Evolutionary conservation across 1,140 invertebrate species (phyloP).

Genomic region (Delia radicum): DNA sequence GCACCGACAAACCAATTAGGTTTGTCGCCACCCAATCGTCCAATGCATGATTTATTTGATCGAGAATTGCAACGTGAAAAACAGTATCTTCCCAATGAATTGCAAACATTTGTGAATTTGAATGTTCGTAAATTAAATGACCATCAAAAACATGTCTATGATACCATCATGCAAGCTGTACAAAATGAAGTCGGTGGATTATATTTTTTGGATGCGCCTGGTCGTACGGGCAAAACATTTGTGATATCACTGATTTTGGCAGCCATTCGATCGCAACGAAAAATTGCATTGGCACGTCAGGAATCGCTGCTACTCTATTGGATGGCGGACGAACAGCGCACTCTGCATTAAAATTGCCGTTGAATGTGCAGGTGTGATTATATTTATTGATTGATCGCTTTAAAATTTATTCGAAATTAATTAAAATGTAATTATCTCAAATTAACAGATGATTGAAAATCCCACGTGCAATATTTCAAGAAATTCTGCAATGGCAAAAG

Average conservation of each 20-base stretch:
- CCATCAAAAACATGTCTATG: too few species aligned
- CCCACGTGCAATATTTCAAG: background rate
- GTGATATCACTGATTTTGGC: conserved; percentile 27
- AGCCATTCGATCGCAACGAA: conserved; percentile 29
- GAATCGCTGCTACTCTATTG: conserved; percentile 57
- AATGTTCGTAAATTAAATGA: background rate
- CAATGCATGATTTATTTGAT: background rate
- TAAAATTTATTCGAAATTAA: conserved; percentile 48
- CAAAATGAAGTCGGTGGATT: background rate
- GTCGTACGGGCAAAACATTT: conserved; percentile 28
- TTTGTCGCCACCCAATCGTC: background rate
- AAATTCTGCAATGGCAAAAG: conserved; percentile 30
- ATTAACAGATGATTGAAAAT: background rate
- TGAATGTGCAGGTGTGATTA: conserved; percentile 32
- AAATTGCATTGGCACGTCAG: conserved; percentile 44
- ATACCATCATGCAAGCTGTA: background rate
- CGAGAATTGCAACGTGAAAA: background rate
- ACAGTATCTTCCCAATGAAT: background rate
- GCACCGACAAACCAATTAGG: too few species aligned
- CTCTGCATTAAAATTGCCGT: conserved; percentile 53
- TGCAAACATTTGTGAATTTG: background rate
- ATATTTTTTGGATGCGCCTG: background rate
- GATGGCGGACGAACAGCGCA: conserved; percentile 59
- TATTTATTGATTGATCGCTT: conserved; percentile 35
- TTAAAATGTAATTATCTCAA: background rate